Conservation (phyloP, 2,888 invertebrate species). For the Lottia gigantea region DNA sequence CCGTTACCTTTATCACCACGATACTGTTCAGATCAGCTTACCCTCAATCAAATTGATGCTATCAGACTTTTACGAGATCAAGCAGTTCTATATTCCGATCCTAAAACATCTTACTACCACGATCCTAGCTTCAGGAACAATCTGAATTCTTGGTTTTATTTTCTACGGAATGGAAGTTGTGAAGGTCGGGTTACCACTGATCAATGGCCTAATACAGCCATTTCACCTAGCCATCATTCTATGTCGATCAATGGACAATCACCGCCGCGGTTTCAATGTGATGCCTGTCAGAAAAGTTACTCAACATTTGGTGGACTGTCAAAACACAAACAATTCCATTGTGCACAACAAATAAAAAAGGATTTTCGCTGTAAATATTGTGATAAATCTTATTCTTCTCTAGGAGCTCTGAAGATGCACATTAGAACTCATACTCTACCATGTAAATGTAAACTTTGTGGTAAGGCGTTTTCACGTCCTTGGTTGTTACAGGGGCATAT, state of each 20-base stretch:
- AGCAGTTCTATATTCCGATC: slow-evolving; percentile 14
- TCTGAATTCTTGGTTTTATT: slow-evolving; percentile 25
- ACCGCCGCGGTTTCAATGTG: slow-evolving; percentile 72
- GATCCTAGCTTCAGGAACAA: slow-evolving; percentile 16
- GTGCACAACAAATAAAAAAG: slow-evolving; percentile 82
- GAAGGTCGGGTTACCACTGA: background rate
- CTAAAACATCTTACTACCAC: slow-evolving; percentile 7
- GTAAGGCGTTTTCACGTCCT: slow-evolving; percentile 96
- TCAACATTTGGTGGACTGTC: slow-evolving; percentile 93
- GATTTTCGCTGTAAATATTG: slow-evolving; percentile 96
- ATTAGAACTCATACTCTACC: slow-evolving; percentile 97
- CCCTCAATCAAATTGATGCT: slow-evolving; percentile 16
- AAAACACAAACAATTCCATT: slow-evolving; percentile 95
- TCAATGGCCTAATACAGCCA: background rate
- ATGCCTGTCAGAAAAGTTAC: slow-evolving; percentile 92
- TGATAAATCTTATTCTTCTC: slow-evolving; percentile 92
- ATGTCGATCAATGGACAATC: slow-evolving; percentile 9
- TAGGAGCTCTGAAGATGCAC: slow-evolving; percentile 98
- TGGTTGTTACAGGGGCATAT: slow-evolving; percentile 98
- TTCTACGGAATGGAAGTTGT: slow-evolving; percentile 16
- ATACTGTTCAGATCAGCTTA: background rate
- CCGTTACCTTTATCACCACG: background rate
- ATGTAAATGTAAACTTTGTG: slow-evolving; percentile 95
- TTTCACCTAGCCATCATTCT: slow-evolving; percentile 12
- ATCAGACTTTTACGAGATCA: slow-evolving; percentile 24